A percentile compares a stretch with the other conserved stretches of the same genome.
Evolutionary conservation across 2,797 vertebrate genomes (phyloP).

Genomic region (Sylvia borin): DNA sequence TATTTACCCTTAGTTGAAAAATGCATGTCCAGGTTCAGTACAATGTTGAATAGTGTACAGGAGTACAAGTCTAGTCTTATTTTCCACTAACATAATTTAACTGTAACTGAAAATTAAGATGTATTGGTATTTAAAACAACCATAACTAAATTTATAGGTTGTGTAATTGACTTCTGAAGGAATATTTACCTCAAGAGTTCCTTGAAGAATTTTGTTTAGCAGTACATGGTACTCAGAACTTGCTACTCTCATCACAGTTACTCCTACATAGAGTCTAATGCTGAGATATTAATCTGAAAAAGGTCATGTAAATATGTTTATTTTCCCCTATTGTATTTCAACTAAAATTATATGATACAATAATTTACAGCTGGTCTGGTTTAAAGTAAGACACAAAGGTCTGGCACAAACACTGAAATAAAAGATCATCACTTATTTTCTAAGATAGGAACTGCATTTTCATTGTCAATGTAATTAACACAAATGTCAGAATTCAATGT

Average conservation of each 20-base stretch:
- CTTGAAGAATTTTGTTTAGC: constrained; percentile 6
- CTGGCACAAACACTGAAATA: constrained; percentile 51
- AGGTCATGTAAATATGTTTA: constrained; percentile 4
- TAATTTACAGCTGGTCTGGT: constrained; percentile 62
- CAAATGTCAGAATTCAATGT: constrained; percentile 25
- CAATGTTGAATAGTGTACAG: not conserved
- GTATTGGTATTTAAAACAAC: not conserved
- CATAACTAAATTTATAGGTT: not conserved
- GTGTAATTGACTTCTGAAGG: not conserved
- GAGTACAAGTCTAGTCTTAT: not conserved
- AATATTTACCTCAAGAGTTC: not conserved
- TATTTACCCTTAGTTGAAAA: not conserved
- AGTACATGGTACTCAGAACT: constrained; percentile 17
- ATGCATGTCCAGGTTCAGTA: not conserved
- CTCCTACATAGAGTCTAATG: not conserved
- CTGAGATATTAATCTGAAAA: constrained; percentile 49
- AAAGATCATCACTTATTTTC: constrained; percentile 44
- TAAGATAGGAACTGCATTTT: constrained; percentile 25
- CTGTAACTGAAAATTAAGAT: not conserved
- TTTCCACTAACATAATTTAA: not conserved
- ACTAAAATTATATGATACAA: constrained; percentile 53
- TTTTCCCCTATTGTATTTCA: constrained; percentile 37
- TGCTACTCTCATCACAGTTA: constrained; percentile 18
- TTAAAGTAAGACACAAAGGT: constrained; percentile 58
- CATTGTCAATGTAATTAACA: constrained; percentile 17